Base-by-base conservation (phyloP, 1,140 invertebrate species). In the Trypoxylus dichotomus region DNA sequence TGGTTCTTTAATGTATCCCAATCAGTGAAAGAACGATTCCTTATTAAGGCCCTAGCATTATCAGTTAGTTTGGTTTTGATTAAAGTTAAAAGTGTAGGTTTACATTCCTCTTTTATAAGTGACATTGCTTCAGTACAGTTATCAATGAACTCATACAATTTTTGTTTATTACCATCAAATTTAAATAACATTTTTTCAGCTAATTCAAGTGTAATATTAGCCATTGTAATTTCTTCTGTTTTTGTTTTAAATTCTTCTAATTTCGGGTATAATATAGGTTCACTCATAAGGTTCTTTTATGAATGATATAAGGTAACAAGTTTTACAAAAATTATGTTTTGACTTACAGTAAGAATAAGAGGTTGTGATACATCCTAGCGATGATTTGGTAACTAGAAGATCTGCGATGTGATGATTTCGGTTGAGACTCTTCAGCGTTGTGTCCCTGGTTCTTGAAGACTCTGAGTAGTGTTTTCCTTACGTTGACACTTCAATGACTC, bases 51-150 rank as follows among this genome's bases (percentile, higher is more conserved):
- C 47, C 81, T 79, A 37, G 79, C 58, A 77, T 81, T 83, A 13
- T 81, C 80, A 25, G 79, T 78, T 63, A 83, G 77, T 81, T 80
- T 79, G 3, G 82, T 79, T 75, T 79, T 43, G 29, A 79, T 79
- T 3, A 79, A 32, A 21, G 21, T 41, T 5, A 79, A 79, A 47
- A 79, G 27, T 21, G 58, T 71, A n/a, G n/a, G 13, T 77, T 77
- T 54, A 15, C 29, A 19, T 74, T 77, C 63, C 15, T 21, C 3
- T 73, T 71, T 73, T 13, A 79, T 29, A 15, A 73, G n/a, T 25
- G 29, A 3, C 13, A 29, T 11, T 11, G 78, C 78, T 74, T 79
- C 58, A n/a, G 72, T 63, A 73, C 75, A 79, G 41, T 79, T 79
- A 60, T 79, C 75, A 13, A 79, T 47, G 32, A 79, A 79, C 74